phyloP scores from a whole-genome alignment of 2,797 vertebrate species.

The Crenichthys baileyi region DNA sequence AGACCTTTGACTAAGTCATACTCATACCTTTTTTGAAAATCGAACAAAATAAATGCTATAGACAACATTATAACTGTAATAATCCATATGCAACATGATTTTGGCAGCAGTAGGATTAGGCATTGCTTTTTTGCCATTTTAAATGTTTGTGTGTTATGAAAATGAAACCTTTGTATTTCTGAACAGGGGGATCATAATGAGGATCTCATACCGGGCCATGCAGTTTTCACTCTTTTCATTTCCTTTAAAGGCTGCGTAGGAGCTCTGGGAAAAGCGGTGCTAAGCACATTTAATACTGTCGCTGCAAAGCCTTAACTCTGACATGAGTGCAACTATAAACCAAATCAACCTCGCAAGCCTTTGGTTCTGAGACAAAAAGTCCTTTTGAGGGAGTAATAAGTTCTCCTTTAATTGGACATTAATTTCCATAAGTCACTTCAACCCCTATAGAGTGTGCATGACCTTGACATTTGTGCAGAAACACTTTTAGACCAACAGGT shows the following conservation, averaged over 20 bases:
- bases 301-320: conserved; percentile 32
- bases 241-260: not conserved
- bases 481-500: not conserved
- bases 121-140: not conserved
- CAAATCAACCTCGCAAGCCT: conserved; percentile 16
- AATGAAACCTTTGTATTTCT: not conserved
- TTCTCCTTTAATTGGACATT: not conserved
- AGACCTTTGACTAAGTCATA: not conserved
- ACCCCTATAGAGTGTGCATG: not conserved
- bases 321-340: conserved; percentile 50
- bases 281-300: conserved; percentile 44
- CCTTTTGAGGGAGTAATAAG: not conserved
- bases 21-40: not conserved
- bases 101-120: not conserved
- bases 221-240: not conserved
- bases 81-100: not conserved
- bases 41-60: not conserved
- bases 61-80: not conserved
- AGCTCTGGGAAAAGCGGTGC: not conserved
- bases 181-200: not conserved
- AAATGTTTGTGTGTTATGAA: not conserved
- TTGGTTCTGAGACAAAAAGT: conserved; percentile 3
- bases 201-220: not conserved
- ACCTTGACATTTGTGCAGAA: not conserved
- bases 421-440: not conserved